Conservation (phyloP, 1,140 invertebrate genomes). For the Choristoneura fumiferana region DNA sequence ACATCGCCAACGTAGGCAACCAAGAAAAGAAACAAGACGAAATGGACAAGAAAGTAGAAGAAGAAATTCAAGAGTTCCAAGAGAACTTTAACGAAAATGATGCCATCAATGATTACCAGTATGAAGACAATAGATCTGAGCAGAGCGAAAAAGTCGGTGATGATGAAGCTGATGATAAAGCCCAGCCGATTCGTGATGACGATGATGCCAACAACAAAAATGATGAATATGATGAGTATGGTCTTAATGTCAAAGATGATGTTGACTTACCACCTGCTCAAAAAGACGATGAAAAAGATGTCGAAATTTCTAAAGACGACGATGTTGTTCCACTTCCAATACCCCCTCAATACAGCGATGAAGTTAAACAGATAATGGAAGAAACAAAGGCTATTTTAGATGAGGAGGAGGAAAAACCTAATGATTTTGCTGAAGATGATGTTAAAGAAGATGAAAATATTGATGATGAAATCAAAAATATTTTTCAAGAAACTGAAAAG, state of each 20-base stretch:
- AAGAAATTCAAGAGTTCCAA: constrained; percentile 7
- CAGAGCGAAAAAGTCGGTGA: constrained; percentile 5
- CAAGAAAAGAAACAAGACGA: not conserved
- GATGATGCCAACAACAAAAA: not conserved
- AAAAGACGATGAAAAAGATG: not conserved
- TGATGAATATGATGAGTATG: constrained; percentile 3
- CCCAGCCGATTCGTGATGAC: not conserved
- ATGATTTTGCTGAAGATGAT: constrained; percentile 9
- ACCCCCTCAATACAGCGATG: not conserved
- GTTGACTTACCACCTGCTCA: not conserved
- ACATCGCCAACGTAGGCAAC: not conserved
- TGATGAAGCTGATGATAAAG: not conserved
- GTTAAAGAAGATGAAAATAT: constrained; percentile 19
- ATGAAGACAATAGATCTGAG: constrained; percentile 59
- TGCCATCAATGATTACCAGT: constrained; percentile 49
- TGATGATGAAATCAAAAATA: constrained; percentile 5
- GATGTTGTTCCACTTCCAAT: not conserved
- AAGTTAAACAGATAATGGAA: not conserved
- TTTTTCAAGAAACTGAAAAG: not conserved
- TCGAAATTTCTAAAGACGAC: constrained; percentile 3
- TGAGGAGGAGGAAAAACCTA: not conserved
- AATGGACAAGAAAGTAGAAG: constrained; percentile 17
- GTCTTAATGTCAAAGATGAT: not conserved
- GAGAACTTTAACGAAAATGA: constrained; percentile 18
- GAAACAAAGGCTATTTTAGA: constrained; percentile 8